Percentiles rank a stretch among this genome's conserved stretches.
Evolutionary conservation across 2,888 invertebrate genomes (phyloP).

Genomic region (Furcula furcula): DNA sequence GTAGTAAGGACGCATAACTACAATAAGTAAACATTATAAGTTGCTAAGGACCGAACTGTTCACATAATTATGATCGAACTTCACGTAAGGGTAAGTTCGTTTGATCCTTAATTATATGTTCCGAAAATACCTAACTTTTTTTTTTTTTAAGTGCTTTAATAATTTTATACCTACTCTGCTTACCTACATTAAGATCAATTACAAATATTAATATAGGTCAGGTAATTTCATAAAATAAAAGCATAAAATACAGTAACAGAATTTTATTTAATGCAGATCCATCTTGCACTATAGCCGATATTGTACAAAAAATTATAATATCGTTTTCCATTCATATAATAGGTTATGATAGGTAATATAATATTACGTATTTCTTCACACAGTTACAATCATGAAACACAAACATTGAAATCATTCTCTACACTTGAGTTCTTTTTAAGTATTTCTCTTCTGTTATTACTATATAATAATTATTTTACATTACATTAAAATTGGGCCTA

Average conservation of each 20-base stretch:
- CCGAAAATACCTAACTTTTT: too few species aligned
- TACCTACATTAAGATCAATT: too few species aligned
- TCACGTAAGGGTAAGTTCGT: too few species aligned
- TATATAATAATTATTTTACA: conserved; percentile 74
- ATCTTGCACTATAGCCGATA: conserved; percentile 78
- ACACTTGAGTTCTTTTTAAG: conserved; percentile 73
- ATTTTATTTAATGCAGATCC: conserved; percentile 81
- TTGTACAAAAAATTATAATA: conserved; percentile 80
- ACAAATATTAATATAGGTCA: too few species aligned
- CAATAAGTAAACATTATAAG: too few species aligned
- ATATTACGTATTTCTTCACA: conserved; percentile 76
- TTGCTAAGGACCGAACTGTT: too few species aligned
- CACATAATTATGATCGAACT: too few species aligned
- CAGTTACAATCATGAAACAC: conserved; percentile 77
- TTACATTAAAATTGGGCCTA: conserved; percentile 79
- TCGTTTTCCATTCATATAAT: conserved; percentile 60
- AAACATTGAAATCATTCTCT: conserved; percentile 73
- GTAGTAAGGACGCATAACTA: too few species aligned
- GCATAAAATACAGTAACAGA: conserved; percentile 73
- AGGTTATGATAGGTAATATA: conserved; percentile 66
- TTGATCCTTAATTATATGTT: too few species aligned
- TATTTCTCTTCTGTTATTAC: conserved; percentile 68
- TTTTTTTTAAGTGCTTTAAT: too few species aligned
- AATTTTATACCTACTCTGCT: too few species aligned
- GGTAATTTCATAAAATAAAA: conserved; percentile 39